phyloP scores from a whole-genome alignment of 1,140 invertebrate genomes.

The Diploscapter pachys region DNA sequence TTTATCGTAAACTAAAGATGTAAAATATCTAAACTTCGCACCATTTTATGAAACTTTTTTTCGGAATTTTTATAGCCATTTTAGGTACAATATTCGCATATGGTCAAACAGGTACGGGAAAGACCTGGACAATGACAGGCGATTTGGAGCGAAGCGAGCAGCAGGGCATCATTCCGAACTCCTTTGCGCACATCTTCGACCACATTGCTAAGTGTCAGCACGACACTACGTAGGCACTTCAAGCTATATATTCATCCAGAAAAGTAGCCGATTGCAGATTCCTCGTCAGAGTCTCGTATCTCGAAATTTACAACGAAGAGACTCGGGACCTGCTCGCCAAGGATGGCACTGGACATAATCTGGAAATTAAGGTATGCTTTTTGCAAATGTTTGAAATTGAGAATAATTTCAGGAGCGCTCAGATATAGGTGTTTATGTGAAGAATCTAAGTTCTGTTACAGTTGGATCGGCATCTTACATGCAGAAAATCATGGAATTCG shows the following conservation, averaged over 20 bases:
- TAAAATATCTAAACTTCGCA: too few relatives aligned
- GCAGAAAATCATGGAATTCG: slow-evolving; percentile 74
- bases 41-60: slow-evolving; percentile 7
- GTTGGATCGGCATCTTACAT: slow-evolving; percentile 80
- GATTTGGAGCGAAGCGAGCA: slow-evolving; percentile 75
- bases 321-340: slow-evolving; percentile 73
- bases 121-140: slow-evolving; percentile 74
- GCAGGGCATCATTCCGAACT: slow-evolving; percentile 81
- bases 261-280: slow-evolving; percentile 65
- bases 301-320: slow-evolving; percentile 90
- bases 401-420: slow-evolving; percentile 68
- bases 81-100: slow-evolving; percentile 76
- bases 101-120: slow-evolving; percentile 79
- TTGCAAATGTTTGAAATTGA: background rate
- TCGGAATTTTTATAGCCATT: slow-evolving; percentile 1
- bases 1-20: too few relatives aligned
- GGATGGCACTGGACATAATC: slow-evolving; percentile 25
- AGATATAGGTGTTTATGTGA: slow-evolving; percentile 77
- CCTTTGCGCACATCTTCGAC: slow-evolving; percentile 84
- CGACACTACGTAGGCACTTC: slow-evolving; percentile 68
- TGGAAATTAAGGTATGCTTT: slow-evolving; percentile 15
- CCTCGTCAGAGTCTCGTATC: slow-evolving; percentile 79
- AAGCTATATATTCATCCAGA: slow-evolving; percentile 15
- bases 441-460: slow-evolving; percentile 73
- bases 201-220: slow-evolving; percentile 73